Evolutionary conservation across 2,113 vertebrate species (phyloP), one percentile per base, ranked within the genome.

Genomic region (Hippoglossus stenolepis): DNA sequence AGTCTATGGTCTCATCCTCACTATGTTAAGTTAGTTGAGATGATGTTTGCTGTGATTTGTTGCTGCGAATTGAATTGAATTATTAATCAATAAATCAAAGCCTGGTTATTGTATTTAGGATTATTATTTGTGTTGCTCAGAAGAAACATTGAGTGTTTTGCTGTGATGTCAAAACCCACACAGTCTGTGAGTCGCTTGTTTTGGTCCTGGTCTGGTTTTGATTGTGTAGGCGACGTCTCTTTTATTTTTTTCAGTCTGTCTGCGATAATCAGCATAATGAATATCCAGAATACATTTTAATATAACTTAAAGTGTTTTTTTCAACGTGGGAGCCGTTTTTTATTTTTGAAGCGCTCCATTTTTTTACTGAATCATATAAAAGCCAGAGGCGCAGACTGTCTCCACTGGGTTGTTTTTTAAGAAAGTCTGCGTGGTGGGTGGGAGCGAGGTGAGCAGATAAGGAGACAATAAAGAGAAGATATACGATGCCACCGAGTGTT

Each of bases 201-300:
- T 18, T 35, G 40, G 5, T 8, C 21, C 49, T 23, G 53, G 64
- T 82, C 77, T 72, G 31, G 31, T 31, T 31, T 8, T 31, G 23
- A 24, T 54, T 82, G 77, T 17, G 80, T 77, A 49, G 86, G 86
- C 11, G 65, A 45, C 49, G 63, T 57, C 28, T 28, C 28, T 28
- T 47, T 49, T 51, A 2, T 20, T 17, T 53, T 24, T 23, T 56
- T 13, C 15, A 53, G 6, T 31, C 24, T 1, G 24, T 64, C 70
- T 62, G 47, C 57, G 15, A 78, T 56, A 68, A 84, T 87, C 75
- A 74, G 64, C 24, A 53, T 77, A 64, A 82, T 78, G 12, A 53
- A 56, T 40, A 59, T 23, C 26, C 26, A 54, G 20, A 54, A 54
- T 54, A n/a, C 2, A 54, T 21, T 15, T 49, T 10, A 54, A 21